Base-by-base conservation (phyloP, 64 coral and sea anemone species). In the Montipora foliosa region DNA sequence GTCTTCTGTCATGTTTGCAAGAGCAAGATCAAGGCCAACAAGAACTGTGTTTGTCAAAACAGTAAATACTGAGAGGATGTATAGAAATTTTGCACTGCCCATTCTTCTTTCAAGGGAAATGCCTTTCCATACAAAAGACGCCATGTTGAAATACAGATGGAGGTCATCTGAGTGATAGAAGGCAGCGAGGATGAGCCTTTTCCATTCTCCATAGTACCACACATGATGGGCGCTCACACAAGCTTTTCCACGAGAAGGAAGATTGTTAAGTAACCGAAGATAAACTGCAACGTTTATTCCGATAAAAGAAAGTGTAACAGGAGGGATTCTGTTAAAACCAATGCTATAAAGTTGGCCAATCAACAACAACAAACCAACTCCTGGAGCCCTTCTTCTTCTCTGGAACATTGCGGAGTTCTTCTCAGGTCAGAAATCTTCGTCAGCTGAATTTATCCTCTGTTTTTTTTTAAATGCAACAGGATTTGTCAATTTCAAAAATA, bases 91-190 rank as follows among this genome's bases (percentile, higher is more conserved):
- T 47, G 64, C 12, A 44, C 89, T 99, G 60, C 98, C 95, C 74
- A 99, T 83, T 53, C 79, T 76, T 77, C 61, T 51, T 48, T 99
- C 98, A 46, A 99, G 82, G 7, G 89, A 94, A 37, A 79, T 99
- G 58, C 98, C 98, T 76, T 99, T 99, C 98, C 98, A 99, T 72
- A 99, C 78, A 67, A 99, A 99, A 52, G 98, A 99, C 1, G 89
- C 95, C 98, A 99, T 99, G 58, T 99, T 99, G 81, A 94, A 99
- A 74, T 99, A 99, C 89, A 99, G 80, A 67, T 99, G 98, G 89
- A 93, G 94, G 90, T 99, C 98, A 58, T 99, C 95, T 0, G 92
- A 81, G 87, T 99, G 98, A 75, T 89, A 99, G 67, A 99, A 99
- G 2, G 98, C 83, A 21, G 98, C 92, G 44, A 95, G 64, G 29